Base-by-base conservation (phyloP, 2,888 invertebrate genomes). In the Carpatolechia fugitivella region DNA sequence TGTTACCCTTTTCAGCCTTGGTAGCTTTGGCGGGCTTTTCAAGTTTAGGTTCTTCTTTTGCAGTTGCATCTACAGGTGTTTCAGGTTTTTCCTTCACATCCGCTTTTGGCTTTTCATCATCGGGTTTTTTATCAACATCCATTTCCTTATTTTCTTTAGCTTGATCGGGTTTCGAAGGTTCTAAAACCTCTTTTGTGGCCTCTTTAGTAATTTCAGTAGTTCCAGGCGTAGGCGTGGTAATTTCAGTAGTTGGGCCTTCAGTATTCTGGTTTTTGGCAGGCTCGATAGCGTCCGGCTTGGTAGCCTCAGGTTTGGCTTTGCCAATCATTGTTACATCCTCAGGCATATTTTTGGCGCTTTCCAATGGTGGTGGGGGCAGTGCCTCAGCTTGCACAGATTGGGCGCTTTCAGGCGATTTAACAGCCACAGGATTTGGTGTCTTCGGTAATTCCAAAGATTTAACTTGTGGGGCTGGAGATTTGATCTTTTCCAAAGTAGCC, bases 401-500 rank as follows among this genome's bases (percentile, higher is more conserved):
- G 0, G 60, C 44, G 1, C 64, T 62, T 64, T 82, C 86, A 10
- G 78, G 80, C n/a, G 84, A 81, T 55, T 82, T 84, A 1, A 70
- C 63, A 14, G 74, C 70, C 1, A 80, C 54, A 31, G 83, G 82
- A 1, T 78, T 64, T 1, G 83, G 70, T 1, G 78, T 77, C 10
- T 82, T 74, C 1, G 80, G 72, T 24, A 82, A 60, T 6, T 78
- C 76, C 1, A 76, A 70, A 1, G 78, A 69, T 38, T 75, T 70
- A 11, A 69, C 68, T 51, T 72, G 76, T 58, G 70, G 79, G n/a
- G 73, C 54, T 29, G 83, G 82, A 0, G 85, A 78, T 56, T 76
- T 84, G 1, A 84, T 82, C 64, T 81, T 89, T 52, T 87, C 87
- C 50, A 84, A 67, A 3, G 72, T 74, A 1, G 78, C 77, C 67